phyloP scores from a whole-genome alignment of 1,140 invertebrate genomes.

The Alviniconcha marisindica region DNA sequence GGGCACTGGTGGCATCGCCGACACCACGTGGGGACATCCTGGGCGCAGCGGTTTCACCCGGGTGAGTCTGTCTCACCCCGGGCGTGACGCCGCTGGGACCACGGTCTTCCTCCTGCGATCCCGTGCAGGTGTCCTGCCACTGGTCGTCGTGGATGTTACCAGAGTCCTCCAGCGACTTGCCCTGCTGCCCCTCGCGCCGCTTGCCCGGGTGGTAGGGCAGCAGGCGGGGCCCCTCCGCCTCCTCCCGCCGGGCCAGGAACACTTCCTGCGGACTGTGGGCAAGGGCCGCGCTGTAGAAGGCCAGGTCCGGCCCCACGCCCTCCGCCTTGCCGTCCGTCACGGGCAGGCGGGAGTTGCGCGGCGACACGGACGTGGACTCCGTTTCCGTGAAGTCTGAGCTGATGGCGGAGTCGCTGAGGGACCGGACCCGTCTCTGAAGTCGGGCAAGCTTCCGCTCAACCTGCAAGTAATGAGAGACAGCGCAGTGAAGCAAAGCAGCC shows the following conservation, averaged over 20 bases:
- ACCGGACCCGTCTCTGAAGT: slow-evolving; percentile 55
- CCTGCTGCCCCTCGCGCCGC: neutral
- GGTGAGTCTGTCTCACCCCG: neutral
- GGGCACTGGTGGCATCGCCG: neutral
- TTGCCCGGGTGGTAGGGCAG: neutral
- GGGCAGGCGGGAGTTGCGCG: slow-evolving; percentile 43
- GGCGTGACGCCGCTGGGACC: neutral
- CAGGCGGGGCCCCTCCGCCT: too few relatives aligned
- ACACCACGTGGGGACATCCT: neutral
- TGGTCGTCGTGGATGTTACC: slow-evolving; percentile 66
- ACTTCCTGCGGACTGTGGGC: neutral
- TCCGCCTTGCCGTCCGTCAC: slow-evolving; percentile 37
- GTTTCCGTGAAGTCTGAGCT: slow-evolving; percentile 73
- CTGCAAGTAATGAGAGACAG: slow-evolving; percentile 22
- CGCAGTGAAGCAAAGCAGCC: neutral
- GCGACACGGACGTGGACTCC: slow-evolving; percentile 62
- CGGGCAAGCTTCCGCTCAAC: slow-evolving; percentile 59
- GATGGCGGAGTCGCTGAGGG: slow-evolving; percentile 72
- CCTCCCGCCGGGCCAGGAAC: neutral
- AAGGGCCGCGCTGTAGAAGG: neutral
- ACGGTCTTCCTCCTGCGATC: neutral
- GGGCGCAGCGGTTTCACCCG: neutral
- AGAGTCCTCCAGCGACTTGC: slow-evolving; percentile 57
- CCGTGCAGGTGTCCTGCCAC: slow-evolving; percentile 1
- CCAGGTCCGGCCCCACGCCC: neutral